Conservation (phyloP, 2,888 invertebrate genomes). For the Erebia palarica region DNA sequence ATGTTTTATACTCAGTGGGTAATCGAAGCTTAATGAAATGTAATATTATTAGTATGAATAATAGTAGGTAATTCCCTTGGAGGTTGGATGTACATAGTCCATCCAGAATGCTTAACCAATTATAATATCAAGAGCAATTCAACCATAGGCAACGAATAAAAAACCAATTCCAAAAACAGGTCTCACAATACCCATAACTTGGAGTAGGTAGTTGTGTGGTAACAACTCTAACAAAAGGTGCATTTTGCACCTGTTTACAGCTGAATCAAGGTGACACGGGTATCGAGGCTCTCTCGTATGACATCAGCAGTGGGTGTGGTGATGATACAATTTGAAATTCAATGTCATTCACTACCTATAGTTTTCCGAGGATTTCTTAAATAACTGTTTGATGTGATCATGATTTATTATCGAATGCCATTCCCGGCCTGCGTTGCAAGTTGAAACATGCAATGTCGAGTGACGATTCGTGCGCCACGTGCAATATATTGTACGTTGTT, state of each 20-base stretch:
- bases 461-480: too few species aligned
- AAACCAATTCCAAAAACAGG: too few species aligned
- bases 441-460: too few species aligned
- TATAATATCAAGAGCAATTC: too few species aligned
- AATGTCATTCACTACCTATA: conserved; percentile 22
- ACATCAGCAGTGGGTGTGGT: conserved; percentile 36
- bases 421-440: too few species aligned
- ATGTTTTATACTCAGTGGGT: too few species aligned
- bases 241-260: conserved; percentile 39
- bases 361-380: conserved; percentile 15
- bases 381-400: conserved; percentile 12
- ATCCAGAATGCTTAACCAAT: too few species aligned
- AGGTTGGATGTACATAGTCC: too few species aligned
- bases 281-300: conserved; percentile 34
- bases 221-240: conserved; percentile 24
- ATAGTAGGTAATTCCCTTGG: too few species aligned
- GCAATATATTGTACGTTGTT: too few species aligned
- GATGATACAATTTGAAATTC: conserved; percentile 30
- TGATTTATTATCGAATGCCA: background rate
- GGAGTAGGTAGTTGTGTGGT: conserved; percentile 2
- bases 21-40: too few species aligned
- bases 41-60: too few species aligned
- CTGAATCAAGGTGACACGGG: conserved; percentile 41
- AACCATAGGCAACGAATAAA: background rate
- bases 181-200: background rate